These are phyloP conservation scores for Solenodon paradoxus DNA, from an alignment of 2,113 vertebrate genomes.

Conservation along the genomic window DNA sequence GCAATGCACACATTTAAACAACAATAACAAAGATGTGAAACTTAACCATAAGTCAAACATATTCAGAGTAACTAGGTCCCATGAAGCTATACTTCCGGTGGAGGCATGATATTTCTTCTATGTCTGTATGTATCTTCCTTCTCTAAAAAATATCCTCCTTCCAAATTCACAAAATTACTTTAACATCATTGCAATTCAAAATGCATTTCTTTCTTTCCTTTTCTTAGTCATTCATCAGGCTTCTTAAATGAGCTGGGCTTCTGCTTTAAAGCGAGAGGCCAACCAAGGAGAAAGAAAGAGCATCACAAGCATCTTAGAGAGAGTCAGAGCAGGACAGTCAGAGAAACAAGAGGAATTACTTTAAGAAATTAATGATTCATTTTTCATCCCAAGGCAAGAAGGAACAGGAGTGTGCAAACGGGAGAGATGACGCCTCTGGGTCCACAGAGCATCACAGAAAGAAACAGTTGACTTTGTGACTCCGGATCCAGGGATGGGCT, in stretches of 20 bases:
- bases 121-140: background rate
- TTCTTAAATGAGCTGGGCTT: conserved; percentile 21
- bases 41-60: background rate
- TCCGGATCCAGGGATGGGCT: background rate
- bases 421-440: background rate
- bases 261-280: background rate
- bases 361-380: background rate
- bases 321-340: background rate
- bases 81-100: background rate
- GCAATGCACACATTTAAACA: conserved; percentile 18
- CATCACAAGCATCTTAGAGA: background rate
- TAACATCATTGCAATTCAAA: background rate
- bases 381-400: background rate
- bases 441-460: background rate
- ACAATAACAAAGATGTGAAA: conserved; percentile 6
- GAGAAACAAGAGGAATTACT: background rate
- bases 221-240: background rate
- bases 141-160: background rate
- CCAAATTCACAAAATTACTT: conserved; percentile 5
- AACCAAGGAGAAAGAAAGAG: background rate
- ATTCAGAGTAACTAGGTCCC: background rate
- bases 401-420: background rate
- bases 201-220: background rate
- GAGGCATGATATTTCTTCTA: background rate
- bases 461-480: background rate